phyloP scores from a whole-genome alignment of 2,113 vertebrate genomes.

The Pituophis catenifer region DNA sequence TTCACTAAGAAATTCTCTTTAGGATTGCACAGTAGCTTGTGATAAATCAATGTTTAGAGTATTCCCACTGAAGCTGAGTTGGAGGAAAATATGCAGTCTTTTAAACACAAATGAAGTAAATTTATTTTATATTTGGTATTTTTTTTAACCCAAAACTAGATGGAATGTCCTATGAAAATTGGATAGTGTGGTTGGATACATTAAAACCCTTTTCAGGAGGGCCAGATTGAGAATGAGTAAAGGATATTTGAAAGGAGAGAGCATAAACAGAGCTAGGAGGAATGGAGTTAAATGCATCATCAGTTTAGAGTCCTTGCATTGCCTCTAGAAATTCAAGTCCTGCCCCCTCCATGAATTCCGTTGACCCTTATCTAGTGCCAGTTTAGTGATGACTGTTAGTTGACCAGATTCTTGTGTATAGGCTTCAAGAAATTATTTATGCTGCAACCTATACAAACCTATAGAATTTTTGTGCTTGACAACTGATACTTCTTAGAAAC shows the following conservation, averaged over 20 bases:
- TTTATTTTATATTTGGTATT: constrained; percentile 60
- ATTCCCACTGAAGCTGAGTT: background rate
- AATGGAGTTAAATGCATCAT: background rate
- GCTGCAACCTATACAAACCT: background rate
- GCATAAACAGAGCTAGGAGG: background rate
- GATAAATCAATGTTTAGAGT: background rate
- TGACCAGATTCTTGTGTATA: background rate
- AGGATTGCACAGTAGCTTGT: background rate
- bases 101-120: constrained; percentile 54
- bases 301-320: background rate
- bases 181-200: background rate
- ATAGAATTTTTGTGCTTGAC: background rate
- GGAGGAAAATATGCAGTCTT: constrained; percentile 36
- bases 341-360: background rate
- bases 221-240: background rate
- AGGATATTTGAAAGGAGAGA: background rate
- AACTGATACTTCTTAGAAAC: background rate
- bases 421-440: background rate
- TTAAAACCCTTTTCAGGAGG: constrained; percentile 21
- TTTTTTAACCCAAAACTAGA: constrained; percentile 45
- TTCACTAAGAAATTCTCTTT: background rate
- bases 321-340: background rate
- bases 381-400: background rate
- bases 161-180: constrained; percentile 20
- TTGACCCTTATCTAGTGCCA: background rate